These are phyloP conservation scores for Eospalax fontanierii DNA, from an alignment of 2,797 vertebrate species.

Conservation along the genomic window DNA sequence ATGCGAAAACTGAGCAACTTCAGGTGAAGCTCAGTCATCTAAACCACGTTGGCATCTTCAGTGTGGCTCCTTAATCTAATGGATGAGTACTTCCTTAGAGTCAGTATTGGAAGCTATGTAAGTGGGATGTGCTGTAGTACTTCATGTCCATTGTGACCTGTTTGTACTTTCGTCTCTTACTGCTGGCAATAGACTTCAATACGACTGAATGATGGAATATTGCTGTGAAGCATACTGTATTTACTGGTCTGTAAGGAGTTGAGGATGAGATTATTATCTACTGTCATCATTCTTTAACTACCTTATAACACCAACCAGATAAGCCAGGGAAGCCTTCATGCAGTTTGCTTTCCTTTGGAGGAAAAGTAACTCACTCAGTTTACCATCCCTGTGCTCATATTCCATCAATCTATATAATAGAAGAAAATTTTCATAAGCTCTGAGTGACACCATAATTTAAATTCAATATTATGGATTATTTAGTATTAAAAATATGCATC, in stretches of 20 bases:
- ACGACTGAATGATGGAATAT: neutral
- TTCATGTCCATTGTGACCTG: conserved; percentile 5
- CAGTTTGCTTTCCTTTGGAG: neutral
- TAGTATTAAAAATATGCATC: neutral
- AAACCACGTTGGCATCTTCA: neutral
- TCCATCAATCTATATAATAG: neutral
- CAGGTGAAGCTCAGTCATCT: neutral
- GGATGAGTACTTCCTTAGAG: neutral
- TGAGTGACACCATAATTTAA: neutral
- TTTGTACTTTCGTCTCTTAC: neutral
- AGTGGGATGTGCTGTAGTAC: neutral
- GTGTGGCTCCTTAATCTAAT: neutral
- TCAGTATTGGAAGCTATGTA: neutral
- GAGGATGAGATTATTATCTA: neutral
- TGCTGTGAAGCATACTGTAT: neutral
- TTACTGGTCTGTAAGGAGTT: neutral
- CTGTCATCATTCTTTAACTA: conserved; percentile 6
- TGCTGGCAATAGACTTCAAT: no score
- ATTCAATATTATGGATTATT: neutral
- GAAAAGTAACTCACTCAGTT: neutral
- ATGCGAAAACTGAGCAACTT: neutral
- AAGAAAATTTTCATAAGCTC: neutral
- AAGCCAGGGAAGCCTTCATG: neutral
- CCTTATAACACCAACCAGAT: neutral
- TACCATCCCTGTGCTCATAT: neutral